Base-by-base conservation (phyloP, 1,140 invertebrate species). In the Bombus confusus region DNA sequence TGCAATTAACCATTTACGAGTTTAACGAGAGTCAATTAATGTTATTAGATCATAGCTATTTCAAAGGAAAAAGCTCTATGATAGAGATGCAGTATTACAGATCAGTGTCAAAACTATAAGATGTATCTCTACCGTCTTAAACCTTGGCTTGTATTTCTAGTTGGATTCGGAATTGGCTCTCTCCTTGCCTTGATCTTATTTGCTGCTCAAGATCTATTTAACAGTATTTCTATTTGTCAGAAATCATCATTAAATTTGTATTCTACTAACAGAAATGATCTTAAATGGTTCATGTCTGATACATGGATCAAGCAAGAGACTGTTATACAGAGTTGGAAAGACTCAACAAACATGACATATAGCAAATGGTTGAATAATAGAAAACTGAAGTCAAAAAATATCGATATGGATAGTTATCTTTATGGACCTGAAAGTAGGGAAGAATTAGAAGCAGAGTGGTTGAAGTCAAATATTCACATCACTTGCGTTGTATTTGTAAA, bases 401-500 rank as follows among this genome's bases (percentile, higher is more conserved):
- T 95, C 1, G 77, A 95, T 86, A 76, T 93, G 89, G 94, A 95
- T 85, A 52, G 68, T 43, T 88, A 91, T 74, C 74, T 91, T n/a
- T 92, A 95, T 90, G 69, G 83, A 80, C 1, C 80, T 83, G 69
- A 71, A 52, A 64, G n/a, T 39, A 43, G 28, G 37, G 22, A 76
- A 73, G 12, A 82, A 8, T 80, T 90, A 5, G 94, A 95, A 88
- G 92, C 94, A 1, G 90, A 94, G 10, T 95, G 94, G 94, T 74
- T 95, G 18, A 92, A 77, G 18, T 80, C 88, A 2, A 91, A 90
- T 90, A 80, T 95, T 13, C 91, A 93, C 37, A 47, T 95, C 0
- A 94, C 94, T 22, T 95, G 95, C 76, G 87, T 94, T 3, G 91
- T 95, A 57, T 94, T 94, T 85, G 89, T 94, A 3, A 92, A 95